Evolutionary conservation across 2,113 vertebrate species (phyloP).

Genomic region (Daboia siamensis): DNA sequence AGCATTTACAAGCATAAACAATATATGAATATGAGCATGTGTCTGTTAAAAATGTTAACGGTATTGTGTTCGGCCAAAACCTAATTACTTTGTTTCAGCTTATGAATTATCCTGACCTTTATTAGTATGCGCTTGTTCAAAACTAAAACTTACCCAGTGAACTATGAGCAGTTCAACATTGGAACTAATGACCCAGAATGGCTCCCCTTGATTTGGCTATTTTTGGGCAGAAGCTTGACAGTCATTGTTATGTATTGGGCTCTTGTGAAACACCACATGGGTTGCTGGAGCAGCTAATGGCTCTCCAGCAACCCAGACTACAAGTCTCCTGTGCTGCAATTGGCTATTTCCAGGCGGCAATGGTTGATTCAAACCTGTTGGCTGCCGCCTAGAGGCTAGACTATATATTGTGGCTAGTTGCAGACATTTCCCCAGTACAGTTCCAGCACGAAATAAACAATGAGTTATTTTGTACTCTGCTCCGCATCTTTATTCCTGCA

Average conservation of each 20-base stretch:
- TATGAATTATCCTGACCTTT: background rate
- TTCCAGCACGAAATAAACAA: too few relatives aligned
- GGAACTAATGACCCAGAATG: background rate
- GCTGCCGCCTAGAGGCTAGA: too few relatives aligned
- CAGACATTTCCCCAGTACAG: too few relatives aligned
- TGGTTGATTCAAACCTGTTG: too few relatives aligned
- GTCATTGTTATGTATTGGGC: background rate
- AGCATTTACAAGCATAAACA: background rate
- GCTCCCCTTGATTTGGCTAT: background rate
- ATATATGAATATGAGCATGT: background rate
- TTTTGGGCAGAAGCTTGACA: background rate
- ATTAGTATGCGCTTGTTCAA: background rate
- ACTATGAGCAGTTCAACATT: background rate
- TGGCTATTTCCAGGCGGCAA: too few relatives aligned
- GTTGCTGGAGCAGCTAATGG: too few relatives aligned
- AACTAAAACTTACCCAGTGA: background rate
- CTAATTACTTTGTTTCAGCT: background rate
- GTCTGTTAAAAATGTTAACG: background rate
- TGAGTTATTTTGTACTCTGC: too few relatives aligned
- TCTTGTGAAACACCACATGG: too few relatives aligned
- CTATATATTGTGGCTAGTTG: too few relatives aligned
- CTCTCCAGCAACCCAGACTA: too few relatives aligned
- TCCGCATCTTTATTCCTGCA: too few relatives aligned
- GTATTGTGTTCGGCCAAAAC: background rate
- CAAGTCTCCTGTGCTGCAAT: too few relatives aligned